phyloP scores from a whole-genome alignment of 2,888 invertebrate genomes.

The Villa cingulata region DNA sequence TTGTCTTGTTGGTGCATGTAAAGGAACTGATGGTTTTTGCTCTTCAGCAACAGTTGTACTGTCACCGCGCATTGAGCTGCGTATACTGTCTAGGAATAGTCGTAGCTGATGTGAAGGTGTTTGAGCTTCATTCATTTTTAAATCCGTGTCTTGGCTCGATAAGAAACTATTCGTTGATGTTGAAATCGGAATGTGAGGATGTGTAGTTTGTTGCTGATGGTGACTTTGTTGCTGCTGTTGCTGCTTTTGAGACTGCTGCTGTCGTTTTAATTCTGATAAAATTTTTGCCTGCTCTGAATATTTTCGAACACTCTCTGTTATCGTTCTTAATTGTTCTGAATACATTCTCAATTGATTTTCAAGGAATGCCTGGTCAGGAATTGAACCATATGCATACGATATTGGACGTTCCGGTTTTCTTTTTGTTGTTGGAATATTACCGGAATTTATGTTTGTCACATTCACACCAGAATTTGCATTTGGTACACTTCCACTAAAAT shows the following conservation, averaged over 20 bases:
- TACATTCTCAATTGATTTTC: slow-evolving; percentile 35
- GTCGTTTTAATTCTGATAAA: slow-evolving; percentile 32
- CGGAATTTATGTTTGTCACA: neutral
- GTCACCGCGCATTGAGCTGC: slow-evolving; percentile 33
- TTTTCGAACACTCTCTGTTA: slow-evolving; percentile 35
- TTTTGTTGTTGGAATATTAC: slow-evolving; percentile 13
- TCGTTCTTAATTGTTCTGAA: slow-evolving; percentile 33
- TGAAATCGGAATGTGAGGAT: slow-evolving; percentile 17
- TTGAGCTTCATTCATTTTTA: slow-evolving; percentile 22
- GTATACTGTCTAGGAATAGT: slow-evolving; percentile 32
- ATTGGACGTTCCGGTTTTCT: slow-evolving; percentile 26
- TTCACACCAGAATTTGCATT: slow-evolving; percentile 14
- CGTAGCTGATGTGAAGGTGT: slow-evolving; percentile 33
- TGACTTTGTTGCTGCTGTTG: neutral
- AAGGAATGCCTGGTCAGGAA: slow-evolving; percentile 33
- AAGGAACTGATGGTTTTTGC: slow-evolving; percentile 18
- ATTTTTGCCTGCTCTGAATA: slow-evolving; percentile 36
- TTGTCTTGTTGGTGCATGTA: slow-evolving; percentile 1
- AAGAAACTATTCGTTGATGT: slow-evolving; percentile 22
- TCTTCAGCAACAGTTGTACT: slow-evolving; percentile 27
- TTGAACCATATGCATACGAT: slow-evolving; percentile 31
- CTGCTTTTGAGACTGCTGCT: slow-evolving; percentile 24
- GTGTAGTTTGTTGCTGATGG: neutral
- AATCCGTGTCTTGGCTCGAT: slow-evolving; percentile 23
- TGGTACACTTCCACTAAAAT: neutral